Base-by-base conservation (phyloP, 1,140 invertebrate genomes). In the Colletes latitarsis region DNA sequence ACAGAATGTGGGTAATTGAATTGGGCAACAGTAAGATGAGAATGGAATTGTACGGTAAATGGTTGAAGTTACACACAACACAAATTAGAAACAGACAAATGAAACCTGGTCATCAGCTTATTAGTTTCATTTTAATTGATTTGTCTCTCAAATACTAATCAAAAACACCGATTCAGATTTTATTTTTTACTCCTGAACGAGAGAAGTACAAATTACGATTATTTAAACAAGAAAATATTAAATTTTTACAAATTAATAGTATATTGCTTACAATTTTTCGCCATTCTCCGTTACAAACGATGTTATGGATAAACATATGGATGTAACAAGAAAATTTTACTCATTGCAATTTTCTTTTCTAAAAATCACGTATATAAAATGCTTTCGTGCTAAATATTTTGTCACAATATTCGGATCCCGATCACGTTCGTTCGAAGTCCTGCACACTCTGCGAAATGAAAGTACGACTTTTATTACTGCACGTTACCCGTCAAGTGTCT, bases 371-470 rank as follows among this genome's bases (percentile, higher is more conserved):
- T 15, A 0, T 53, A 53, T 21, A 58, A 57, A 79, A 66, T 49
- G 62, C 0, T 15, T 66, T 5, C 17, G 15, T 66, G 17, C 52
- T 60, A 52, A 80, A 74, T 60, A 72, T 60, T 60, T 66, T 9
- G 62, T 58, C 53, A 60, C 41, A 15, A 10, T 15, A 58, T 80
- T 74, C 5, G 63, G 9, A 80, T 4, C 8, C 43, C 41, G 70
- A 39, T 74, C 70, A 74, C 71, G 77, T 80, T 19, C 41, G 14
- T 46, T 9, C 21, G 30, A 21, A 53, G 41, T 70, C 58, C 66
- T 63, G 67, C 67, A 70, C 67, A 69, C 67, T 77, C 67, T 12
- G 76, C 46, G 53, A 66, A 74, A 80, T 74, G 62, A 80, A 74
- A 58, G 53, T 64, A 49, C 62, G 39, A 14, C 43, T 41, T 67